Evolutionary conservation across 2,797 vertebrate species (phyloP).

Genomic region (Petrocephalus sullivani): DNA sequence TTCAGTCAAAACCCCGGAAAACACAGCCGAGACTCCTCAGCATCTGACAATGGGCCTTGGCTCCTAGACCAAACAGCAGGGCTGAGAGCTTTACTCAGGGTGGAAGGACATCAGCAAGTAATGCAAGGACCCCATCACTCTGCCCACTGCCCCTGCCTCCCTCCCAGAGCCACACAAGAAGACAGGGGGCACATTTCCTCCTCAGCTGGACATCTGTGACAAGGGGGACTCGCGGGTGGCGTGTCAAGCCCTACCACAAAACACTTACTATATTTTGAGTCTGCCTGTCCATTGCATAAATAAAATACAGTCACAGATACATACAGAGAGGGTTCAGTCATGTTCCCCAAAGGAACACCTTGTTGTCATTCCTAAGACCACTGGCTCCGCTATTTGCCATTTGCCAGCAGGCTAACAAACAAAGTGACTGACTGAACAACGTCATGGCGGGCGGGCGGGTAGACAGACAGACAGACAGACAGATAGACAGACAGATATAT

Average conservation of each 20-base stretch:
- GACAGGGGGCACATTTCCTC: neutral
- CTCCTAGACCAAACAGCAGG: neutral
- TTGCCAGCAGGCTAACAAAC: no score
- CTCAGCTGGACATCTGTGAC: neutral
- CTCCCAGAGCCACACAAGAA: constrained; percentile 9
- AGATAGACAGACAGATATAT: neutral
- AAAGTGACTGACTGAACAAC: no score
- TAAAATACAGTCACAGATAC: no score
- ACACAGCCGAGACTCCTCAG: neutral
- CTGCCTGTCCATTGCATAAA: no score
- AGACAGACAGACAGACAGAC: no score
- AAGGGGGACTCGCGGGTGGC: neutral
- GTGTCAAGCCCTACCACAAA: no score
- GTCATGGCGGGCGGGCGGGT: no score
- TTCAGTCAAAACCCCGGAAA: neutral
- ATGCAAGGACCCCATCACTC: constrained; percentile 19
- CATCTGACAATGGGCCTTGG: neutral
- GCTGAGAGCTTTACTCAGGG: neutral
- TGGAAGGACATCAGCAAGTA: neutral
- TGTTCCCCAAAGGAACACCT: no score
- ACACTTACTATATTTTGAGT: no score
- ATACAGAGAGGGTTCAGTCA: no score
- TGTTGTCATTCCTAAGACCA: no score
- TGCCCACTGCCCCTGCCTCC: constrained; percentile 36
- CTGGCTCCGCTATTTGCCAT: no score